Evolutionary conservation across 2,797 vertebrate species (phyloP), one percentile per base, ranked within the genome.

Genomic region (Sebastes trivittatus): DNA sequence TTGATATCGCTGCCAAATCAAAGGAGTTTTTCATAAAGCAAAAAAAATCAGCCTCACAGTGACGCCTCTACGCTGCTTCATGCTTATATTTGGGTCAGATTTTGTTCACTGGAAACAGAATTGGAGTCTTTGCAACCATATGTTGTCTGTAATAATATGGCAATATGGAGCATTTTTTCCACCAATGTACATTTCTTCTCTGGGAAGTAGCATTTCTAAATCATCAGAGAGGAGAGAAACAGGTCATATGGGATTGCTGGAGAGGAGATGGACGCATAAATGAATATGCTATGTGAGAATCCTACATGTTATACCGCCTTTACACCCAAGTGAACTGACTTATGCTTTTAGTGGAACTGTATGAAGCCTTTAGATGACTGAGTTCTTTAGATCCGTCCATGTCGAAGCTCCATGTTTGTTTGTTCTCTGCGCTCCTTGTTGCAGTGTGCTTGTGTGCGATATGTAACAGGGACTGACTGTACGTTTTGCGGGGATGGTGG

Each of bases 1-100:
- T 81, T 87, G 81, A 86, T 84, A 83, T 78, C 7, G 1, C 77
- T 86, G 80, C 83, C 83, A 87, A 89, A 91, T 87, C 73, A 83
- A 87, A 89, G 67, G 62, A 66, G 52, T 74, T 77, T 82, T 84
- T 83, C 69, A 65, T 52, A 23, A 77, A 87, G 83, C 59, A 72
- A 65, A 68, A 55, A 71, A 58, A 67, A 22, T 58, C 23, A 60
- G 68, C 66, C 54, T 74, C 11, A 46, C 78, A 71, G 74, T 72
- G 58, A 73, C 10, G 65, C 29, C 30, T 78, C 66, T 56, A 20
- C 6, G 0, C 82, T 71, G 81, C 64, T 78, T 78, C 49, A 25
- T 42, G 56, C 56, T 82, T 20, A 82, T 78, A 89, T 89, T 80
- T 88, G 79, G 74, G 89, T 83, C 87, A 84, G 54, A 76, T 77